Evolutionary conservation across 64 coral and sea anemone species (phyloP), one percentile per base, ranked within the genome.

Genomic region (Platygyra sinensis): DNA sequence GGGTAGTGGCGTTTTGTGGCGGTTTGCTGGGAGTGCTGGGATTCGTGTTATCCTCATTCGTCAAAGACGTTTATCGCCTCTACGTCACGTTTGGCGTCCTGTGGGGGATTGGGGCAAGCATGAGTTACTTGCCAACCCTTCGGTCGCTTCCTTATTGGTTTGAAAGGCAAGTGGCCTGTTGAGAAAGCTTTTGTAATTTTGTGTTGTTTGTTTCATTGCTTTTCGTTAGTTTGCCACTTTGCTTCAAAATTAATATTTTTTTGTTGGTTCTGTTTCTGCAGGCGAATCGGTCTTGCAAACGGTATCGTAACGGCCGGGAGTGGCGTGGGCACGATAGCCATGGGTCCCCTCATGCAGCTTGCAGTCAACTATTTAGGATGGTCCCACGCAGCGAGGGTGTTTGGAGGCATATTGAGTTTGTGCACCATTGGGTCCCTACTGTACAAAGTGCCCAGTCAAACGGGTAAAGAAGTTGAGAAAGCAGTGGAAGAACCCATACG

Each of bases 261-360:
- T 62, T 15, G 0, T 52, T 51, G 19, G 16, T 54, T 67, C 46
- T 80, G 0, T 49, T 39, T 52, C 91, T 89, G 22, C 79, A 95
- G 94, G 27, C 94, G 90, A 13, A 92, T 95, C 10, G 80, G 94
- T 88, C 72, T 98, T 19, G 80, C 96, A 31, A 98, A 98, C 63
- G 96, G 96, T 18, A 92, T 98, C 27, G 96, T 94, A 12, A 94
- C 96, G 29, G 92, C 96, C 16, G 96, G 96, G 12, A 98, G 96
- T 92, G 96, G 96, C 15, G 42, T 98, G 24, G 96, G 96, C 29
- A 98, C 96, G 5, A 84, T 93, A 5, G 92, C 92, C 27, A 87
- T 98, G 42, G 96, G 96, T 22, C 96, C 92, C 19, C 79, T 98
- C 22, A 90, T 98, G 63, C 89, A 94, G 30, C 31, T 98, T 9